Base-by-base conservation (phyloP, 2,113 vertebrate genomes). In the Seriola dumerili region DNA sequence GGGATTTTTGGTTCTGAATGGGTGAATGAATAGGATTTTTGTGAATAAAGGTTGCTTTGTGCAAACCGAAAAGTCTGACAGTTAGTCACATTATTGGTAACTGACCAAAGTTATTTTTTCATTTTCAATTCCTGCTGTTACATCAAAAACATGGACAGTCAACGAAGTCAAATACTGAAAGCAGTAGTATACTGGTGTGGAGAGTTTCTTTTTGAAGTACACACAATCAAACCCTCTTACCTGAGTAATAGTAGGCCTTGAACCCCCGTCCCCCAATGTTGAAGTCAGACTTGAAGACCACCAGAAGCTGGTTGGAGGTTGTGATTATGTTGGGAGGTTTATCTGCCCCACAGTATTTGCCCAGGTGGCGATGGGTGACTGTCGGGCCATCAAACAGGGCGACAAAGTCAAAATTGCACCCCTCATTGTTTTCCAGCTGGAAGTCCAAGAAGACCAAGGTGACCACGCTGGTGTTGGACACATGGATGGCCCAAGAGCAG, bases 241-340 rank as follows among this genome's bases (percentile, higher is more conserved):
- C 97, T 29, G 98, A 99, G 90, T 97, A 99, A 91, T 97, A 99
- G 81, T 96, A 94, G 16, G 97, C 97, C 85, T 97, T 99, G 92
- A 99, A 99, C 52, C 98, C 98, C 52, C 96, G 94, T 81, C 97
- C 97, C 9, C 97, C 98, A 0, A 99, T 99, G 93, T 99, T 99
- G 83, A 97, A 99, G 90, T 99, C 98, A 0, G 98, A 99, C 88
- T 97, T 99, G 94, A 99, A 99, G 80, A 98, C 78, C 23, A 98
- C 78, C n/a, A 97, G 95, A 46, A 99, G 95, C 83, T 97, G 96
- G 0, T 91, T 96, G 84, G 95, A 89, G 6, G 95, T 95, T 12
- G 97, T 98, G 83, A 97, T 8, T 0, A 90, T 94, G 72, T 93
- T 94, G 2, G 97, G 96, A 0, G 98, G 98, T 70, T 70, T 92